Conservation (phyloP, 2,797 vertebrate species). For the Oophaga sylvatica region DNA sequence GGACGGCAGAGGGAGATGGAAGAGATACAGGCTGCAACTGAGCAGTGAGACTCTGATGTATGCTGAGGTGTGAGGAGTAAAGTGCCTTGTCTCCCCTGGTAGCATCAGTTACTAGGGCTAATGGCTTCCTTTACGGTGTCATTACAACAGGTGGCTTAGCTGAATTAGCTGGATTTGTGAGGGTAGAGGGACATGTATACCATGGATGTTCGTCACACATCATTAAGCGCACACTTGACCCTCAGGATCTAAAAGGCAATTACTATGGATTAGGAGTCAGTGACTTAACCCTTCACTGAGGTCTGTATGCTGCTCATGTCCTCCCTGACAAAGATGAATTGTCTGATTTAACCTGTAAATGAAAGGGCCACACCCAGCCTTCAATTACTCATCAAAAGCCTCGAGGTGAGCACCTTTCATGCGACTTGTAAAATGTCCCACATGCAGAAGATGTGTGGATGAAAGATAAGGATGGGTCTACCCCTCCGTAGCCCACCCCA, state of each 20-base stretch:
- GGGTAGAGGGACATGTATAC: neutral
- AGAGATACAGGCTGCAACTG: neutral
- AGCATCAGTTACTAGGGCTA: neutral
- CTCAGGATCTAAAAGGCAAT: neutral
- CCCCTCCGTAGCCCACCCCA: no score
- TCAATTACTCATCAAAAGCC: slow-evolving; percentile 3
- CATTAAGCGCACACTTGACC: neutral
- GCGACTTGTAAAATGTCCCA: no score
- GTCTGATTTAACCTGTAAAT: neutral
- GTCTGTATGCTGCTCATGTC: neutral
- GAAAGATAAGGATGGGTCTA: no score
- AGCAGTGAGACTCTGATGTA: neutral
- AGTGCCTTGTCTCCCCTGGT: neutral
- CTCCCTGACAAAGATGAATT: neutral
- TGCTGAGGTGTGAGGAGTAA: neutral
- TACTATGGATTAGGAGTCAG: neutral
- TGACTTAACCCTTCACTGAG: neutral
- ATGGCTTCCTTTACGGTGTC: neutral
- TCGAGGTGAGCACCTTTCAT: no score
- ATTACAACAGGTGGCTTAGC: neutral
- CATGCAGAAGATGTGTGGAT: no score
- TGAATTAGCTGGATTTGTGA: neutral
- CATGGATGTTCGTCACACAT: neutral
- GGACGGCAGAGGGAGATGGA: no score
- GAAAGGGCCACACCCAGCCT: neutral